Evolutionary conservation across 1,140 invertebrate genomes (phyloP).

Genomic region (Musca vetustissima): DNA sequence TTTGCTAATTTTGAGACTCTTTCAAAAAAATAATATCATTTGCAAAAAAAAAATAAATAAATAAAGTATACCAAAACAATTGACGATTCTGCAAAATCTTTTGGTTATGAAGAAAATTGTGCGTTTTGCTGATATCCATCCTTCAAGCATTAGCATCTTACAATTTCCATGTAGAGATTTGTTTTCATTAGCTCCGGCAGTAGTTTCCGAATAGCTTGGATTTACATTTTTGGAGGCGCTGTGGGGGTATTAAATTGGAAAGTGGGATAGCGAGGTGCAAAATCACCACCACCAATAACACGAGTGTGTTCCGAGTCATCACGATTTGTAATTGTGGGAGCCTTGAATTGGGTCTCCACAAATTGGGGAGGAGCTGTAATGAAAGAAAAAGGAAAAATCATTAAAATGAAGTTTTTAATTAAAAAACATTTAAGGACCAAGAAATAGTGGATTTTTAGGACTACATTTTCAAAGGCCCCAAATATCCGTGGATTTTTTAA

Average conservation of each 20-base stretch:
- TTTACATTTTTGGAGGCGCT: conserved; percentile 42
- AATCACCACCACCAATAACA: conserved; percentile 52
- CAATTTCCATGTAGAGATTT: conserved; percentile 5
- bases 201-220: neutral
- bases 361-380: conserved; percentile 60
- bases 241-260: conserved; percentile 54
- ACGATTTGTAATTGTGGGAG: conserved; percentile 56
- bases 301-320: conserved; percentile 60
- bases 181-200: neutral
- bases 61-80: too few species aligned
- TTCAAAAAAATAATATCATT: too few species aligned
- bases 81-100: too few species aligned
- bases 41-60: too few species aligned
- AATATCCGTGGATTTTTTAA: too few species aligned
- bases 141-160: neutral
- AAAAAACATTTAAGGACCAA: too few species aligned
- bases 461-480: too few species aligned
- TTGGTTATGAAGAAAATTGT: conserved; percentile 1
- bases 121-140: neutral
- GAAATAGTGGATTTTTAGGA: too few species aligned
- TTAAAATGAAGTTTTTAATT: too few species aligned
- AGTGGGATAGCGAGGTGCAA: conserved; percentile 61
- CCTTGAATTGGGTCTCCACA: conserved; percentile 57
- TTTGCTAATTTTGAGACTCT: too few species aligned
- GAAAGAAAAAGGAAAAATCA: conserved; percentile 13